These are phyloP conservation scores for Urocynchramus pylzowi DNA, from an alignment of 2,113 vertebrate species.

Conservation along the genomic window DNA sequence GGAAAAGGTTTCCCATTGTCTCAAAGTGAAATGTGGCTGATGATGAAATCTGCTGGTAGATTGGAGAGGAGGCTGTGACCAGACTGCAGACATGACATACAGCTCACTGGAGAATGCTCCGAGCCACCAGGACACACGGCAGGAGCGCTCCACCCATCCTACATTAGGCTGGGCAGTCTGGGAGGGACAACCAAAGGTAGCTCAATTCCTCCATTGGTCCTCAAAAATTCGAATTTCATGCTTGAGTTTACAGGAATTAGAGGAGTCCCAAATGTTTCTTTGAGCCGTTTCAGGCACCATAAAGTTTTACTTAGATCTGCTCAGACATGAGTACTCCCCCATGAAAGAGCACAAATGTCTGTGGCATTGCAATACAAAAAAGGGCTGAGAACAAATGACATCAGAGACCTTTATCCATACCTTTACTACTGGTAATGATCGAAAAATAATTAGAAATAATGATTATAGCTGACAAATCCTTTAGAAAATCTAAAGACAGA, in stretches of 20 bases:
- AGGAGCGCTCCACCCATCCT: neutral
- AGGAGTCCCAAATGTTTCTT: neutral
- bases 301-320: neutral
- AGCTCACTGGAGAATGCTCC: neutral
- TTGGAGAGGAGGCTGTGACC: neutral
- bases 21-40: neutral
- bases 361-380: neutral
- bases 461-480: neutral
- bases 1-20: neutral
- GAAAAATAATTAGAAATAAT: neutral
- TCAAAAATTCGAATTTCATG: neutral
- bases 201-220: neutral
- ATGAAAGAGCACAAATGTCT: neutral
- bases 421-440: neutral
- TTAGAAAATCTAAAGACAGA: neutral
- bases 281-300: neutral
- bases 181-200: neutral
- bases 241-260: neutral
- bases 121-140: fast-evolving
- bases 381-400: neutral
- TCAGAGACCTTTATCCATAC: neutral
- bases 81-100: neutral
- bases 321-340: neutral
- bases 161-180: neutral
- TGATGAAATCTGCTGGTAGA: neutral